A percentile compares a stretch with the other conserved stretches of the same genome.
Conservation (phyloP, 2,888 invertebrate genomes). For the Oligia latruncula region DNA sequence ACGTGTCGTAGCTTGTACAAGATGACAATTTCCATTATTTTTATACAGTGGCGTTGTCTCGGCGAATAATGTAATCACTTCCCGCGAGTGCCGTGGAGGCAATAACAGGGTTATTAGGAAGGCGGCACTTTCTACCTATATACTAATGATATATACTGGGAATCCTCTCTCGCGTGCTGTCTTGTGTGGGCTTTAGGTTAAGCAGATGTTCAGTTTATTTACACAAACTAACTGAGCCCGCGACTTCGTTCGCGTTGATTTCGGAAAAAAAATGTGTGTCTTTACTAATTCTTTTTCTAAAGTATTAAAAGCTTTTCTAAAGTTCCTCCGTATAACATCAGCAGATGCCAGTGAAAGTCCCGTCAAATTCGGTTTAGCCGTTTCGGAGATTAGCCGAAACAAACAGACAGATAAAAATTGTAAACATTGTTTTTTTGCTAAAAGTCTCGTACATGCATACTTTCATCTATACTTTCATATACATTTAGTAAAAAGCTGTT, state of each 20-base stretch:
- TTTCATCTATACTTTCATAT: too few relatives aligned
- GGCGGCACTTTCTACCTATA: constrained; percentile 27
- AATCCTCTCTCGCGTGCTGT: constrained; percentile 1
- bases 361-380: too few relatives aligned
- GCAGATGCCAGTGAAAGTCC: neutral
- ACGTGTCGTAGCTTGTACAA: constrained; percentile 25
- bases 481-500: neutral
- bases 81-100: constrained; percentile 48
- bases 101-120: constrained; percentile 53
- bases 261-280: neutral
- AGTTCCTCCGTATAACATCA: neutral
- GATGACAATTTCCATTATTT: constrained; percentile 51
- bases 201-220: constrained; percentile 2
- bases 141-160: constrained; percentile 29
- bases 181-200: neutral
- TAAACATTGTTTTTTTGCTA: neutral
- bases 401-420: neutral
- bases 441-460: neutral
- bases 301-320: neutral
- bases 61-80: constrained; percentile 54
- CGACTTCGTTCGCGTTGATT: too few relatives aligned
- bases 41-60: constrained; percentile 37
- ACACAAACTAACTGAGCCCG: neutral
- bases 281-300: neutral
- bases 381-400: neutral